These are phyloP conservation scores for Apis cerana DNA, from an alignment of 1,140 invertebrate genomes.

Conservation along the genomic window DNA sequence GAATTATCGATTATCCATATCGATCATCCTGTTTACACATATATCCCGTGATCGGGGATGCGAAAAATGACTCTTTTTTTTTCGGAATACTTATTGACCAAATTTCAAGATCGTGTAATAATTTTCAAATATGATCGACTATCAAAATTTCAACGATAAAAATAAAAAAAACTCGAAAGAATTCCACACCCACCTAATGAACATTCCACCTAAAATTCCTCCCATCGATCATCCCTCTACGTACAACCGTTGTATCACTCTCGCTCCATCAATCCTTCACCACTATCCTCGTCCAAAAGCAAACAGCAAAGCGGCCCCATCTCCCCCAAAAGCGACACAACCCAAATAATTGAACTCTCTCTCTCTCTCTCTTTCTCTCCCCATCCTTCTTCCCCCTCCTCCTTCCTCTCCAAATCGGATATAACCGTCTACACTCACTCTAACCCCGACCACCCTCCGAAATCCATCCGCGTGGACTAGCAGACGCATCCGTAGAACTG, in stretches of 20 bases:
- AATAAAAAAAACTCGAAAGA: too few species aligned
- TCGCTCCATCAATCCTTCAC: not conserved
- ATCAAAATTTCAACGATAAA: not conserved
- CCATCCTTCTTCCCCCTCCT: too few species aligned
- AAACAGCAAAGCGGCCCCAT: not conserved
- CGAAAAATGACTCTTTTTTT: not conserved
- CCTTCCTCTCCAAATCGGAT: not conserved
- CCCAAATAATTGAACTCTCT: not conserved
- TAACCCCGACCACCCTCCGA: not conserved
- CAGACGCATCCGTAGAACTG: constrained; percentile 12
- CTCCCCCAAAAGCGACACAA: not conserved
- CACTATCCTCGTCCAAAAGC: not conserved
- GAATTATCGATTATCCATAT: too few species aligned
- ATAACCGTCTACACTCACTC: not conserved
- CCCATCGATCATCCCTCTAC: too few species aligned
- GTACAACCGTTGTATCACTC: too few species aligned
- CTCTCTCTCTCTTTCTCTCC: not conserved
- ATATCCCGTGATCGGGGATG: too few species aligned
- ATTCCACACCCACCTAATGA: too few species aligned
- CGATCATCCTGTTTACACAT: too few species aligned
- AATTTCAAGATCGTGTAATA: too few species aligned
- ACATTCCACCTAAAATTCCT: too few species aligned
- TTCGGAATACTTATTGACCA: too few species aligned
- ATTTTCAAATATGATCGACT: constrained; percentile 2
- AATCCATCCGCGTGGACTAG: not conserved